Conservation (phyloP, 30 jellyfish, hydroid and myxozoan species). For the Hydractinia symbiolongicarpus region DNA sequence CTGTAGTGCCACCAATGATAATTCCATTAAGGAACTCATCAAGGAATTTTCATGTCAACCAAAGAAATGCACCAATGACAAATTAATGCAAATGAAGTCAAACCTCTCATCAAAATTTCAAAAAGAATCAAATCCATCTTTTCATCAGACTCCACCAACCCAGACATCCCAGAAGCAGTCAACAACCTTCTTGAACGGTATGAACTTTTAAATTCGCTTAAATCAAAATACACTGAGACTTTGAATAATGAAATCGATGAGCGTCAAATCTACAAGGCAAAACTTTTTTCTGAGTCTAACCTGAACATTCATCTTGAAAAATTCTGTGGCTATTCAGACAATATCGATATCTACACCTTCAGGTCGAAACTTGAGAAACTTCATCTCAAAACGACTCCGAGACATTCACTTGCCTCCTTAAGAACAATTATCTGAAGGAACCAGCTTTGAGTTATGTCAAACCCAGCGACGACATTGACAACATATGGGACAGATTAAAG, state of each 20-base stretch:
- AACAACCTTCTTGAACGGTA: conserved; percentile 3
- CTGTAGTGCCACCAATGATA: too few relatives aligned
- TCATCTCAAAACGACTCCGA: conserved; percentile 9
- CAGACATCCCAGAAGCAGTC: conserved; percentile 10
- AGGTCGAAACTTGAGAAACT: conserved; percentile 5
- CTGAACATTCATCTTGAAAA: conserved; percentile 19
- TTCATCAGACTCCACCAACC: background rate
- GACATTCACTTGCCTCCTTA: background rate
- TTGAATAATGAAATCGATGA: background rate
- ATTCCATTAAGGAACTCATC: background rate
- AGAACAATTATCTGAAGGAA: background rate
- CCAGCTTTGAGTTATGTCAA: background rate
- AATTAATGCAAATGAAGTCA: conserved; percentile 14
- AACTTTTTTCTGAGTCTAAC: conserved; percentile 16
- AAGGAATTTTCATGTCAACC: conserved; percentile 5
- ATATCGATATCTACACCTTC: conserved; percentile 10
- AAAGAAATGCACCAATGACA: background rate
- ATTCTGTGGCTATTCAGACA: conserved; percentile 14
- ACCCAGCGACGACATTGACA: conserved; percentile 13
- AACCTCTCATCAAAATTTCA: conserved; percentile 16
- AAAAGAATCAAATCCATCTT: background rate
- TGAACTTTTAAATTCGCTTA: background rate
- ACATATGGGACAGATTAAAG: background rate
- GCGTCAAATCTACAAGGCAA: background rate
- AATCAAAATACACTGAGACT: conserved; percentile 11